Evolutionary conservation across 2,888 invertebrate genomes (phyloP).

Genomic region (Glaucopsyche alexis): DNA sequence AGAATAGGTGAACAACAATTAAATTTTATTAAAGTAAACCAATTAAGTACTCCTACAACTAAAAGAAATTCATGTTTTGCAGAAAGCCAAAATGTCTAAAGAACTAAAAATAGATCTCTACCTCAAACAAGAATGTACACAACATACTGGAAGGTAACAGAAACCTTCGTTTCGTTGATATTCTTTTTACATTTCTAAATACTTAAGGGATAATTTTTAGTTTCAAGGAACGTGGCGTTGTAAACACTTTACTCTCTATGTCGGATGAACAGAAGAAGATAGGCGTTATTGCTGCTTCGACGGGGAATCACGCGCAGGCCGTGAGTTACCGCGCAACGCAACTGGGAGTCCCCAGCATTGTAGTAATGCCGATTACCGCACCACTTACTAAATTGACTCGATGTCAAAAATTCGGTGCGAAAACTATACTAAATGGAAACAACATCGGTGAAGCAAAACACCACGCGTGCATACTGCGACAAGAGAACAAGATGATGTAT

Average conservation of each 20-base stretch:
- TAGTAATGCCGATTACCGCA: slow-evolving; percentile 93
- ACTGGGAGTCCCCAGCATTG: slow-evolving; percentile 85
- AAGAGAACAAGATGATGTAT: slow-evolving; percentile 86
- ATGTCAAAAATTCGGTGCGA: slow-evolving; percentile 89
- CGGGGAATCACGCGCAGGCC: slow-evolving; percentile 94
- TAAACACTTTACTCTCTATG: slow-evolving; percentile 88
- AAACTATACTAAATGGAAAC: slow-evolving; percentile 86
- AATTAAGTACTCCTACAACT: no score
- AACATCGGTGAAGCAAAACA: slow-evolving; percentile 89
- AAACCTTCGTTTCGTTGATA: not conserved
- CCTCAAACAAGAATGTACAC: slow-evolving; percentile 95
- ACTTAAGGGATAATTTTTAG: slow-evolving; percentile 62
- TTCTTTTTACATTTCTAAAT: not conserved
- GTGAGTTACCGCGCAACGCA: slow-evolving; percentile 86
- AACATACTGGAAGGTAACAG: slow-evolving; percentile 91
- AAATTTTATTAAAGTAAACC: no score
- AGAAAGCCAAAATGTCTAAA: slow-evolving; percentile 89
- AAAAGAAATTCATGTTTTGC: slow-evolving; percentile 40
- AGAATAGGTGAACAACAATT: no score
- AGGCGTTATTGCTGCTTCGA: slow-evolving; percentile 93
- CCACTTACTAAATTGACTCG: slow-evolving; percentile 94
- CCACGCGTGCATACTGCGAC: slow-evolving; percentile 85
- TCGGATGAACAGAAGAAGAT: slow-evolving; percentile 84
- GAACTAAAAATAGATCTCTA: slow-evolving; percentile 90
- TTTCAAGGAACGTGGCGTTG: slow-evolving; percentile 96